Conservation (phyloP, 2,888 invertebrate genomes). For the Allacma fusca region DNA sequence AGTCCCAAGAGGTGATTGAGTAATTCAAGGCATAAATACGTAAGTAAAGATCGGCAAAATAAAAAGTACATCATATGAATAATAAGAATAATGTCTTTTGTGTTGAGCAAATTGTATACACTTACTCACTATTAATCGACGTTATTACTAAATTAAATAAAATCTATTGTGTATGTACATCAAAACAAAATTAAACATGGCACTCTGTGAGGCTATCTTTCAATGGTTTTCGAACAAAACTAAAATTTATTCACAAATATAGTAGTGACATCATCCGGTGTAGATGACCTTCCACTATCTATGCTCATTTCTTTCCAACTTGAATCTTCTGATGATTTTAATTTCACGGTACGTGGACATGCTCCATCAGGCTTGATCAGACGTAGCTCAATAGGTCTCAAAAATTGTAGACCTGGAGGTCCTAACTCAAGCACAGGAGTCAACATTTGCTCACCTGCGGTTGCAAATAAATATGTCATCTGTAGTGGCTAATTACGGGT, state of each 20-base stretch:
- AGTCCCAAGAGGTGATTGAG: background rate
- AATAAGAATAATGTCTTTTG: conserved; percentile 22
- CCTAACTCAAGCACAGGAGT: conserved; percentile 34
- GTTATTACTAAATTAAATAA: background rate
- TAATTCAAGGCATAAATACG: conserved; percentile 10
- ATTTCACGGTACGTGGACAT: conserved; percentile 23
- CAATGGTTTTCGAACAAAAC: too few relatives aligned
- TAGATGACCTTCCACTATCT: background rate
- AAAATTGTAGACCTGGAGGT: conserved; percentile 28
- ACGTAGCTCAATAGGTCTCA: conserved; percentile 28
- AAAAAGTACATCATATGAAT: background rate
- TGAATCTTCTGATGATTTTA: conserved; percentile 33
- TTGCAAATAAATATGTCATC: background rate
- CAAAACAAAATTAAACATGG: conserved; percentile 20
- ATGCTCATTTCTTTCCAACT: conserved; percentile 35
- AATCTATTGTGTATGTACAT: background rate
- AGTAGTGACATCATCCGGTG: conserved; percentile 14
- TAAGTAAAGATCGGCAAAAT: background rate
- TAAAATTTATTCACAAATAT: conserved; percentile 31
- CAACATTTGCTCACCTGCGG: conserved; percentile 38
- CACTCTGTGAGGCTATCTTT: background rate
- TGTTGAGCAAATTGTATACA: conserved; percentile 40
- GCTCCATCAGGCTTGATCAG: conserved; percentile 29
- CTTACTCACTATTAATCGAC: background rate
- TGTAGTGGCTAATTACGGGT: too few relatives aligned